A percentile compares a stretch with the other conserved stretches of the same genome.
Evolutionary conservation across 2,113 vertebrate genomes (phyloP).

Genomic region (Hyaena hyaena): DNA sequence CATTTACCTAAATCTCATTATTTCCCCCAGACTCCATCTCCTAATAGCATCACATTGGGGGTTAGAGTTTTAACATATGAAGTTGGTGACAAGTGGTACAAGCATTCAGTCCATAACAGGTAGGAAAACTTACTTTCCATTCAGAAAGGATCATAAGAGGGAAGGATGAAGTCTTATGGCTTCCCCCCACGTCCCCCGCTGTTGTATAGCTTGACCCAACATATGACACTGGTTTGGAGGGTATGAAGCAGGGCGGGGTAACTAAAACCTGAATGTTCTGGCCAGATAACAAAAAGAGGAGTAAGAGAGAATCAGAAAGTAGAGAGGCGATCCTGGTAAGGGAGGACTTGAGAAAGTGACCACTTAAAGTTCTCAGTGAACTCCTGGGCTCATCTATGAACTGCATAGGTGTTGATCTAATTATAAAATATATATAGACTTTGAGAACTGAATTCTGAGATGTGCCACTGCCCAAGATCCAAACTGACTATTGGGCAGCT

Average conservation of each 20-base stretch:
- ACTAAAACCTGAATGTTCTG: background rate
- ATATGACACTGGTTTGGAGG: background rate
- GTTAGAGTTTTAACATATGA: background rate
- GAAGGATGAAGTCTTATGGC: background rate
- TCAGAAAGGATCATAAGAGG: background rate
- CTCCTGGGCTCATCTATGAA: background rate
- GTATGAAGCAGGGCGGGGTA: background rate
- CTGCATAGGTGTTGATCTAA: background rate
- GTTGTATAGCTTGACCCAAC: background rate
- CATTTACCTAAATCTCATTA: background rate
- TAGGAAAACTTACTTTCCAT: background rate
- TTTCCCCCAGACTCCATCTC: background rate
- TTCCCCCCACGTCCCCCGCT: too few species aligned
- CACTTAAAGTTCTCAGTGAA: background rate
- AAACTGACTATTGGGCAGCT: background rate
- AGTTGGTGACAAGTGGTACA: background rate
- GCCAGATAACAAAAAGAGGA: background rate
- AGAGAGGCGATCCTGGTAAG: background rate
- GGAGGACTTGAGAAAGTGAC: background rate
- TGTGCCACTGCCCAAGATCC: background rate
- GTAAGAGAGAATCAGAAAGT: background rate
- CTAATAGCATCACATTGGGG: background rate
- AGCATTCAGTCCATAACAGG: background rate
- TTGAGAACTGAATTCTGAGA: background rate
- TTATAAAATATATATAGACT: background rate